Percentiles rank a stretch among this genome's conserved stretches.
These are phyloP conservation scores for Haplotaxodon microlepis DNA, from an alignment of 2,113 vertebrate species.

Conservation along the genomic window DNA sequence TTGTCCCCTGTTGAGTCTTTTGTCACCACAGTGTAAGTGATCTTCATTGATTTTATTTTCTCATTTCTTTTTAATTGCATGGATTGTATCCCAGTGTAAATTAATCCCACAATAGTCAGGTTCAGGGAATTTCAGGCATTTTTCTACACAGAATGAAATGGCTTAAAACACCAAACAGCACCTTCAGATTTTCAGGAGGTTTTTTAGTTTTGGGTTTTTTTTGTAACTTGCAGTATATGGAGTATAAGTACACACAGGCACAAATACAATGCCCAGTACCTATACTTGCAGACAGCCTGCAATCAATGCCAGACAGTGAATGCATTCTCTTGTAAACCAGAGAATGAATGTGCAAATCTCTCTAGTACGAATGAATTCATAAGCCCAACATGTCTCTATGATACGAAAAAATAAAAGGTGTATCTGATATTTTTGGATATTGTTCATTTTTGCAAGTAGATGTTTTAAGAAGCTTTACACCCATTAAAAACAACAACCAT, in stretches of 20 bases:
- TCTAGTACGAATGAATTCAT: background rate
- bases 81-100: constrained; percentile 40
- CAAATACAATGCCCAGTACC: background rate
- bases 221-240: background rate
- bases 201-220: rapidly evolving
- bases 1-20: constrained; percentile 60
- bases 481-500: background rate
- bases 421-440: background rate
- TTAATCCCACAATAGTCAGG: constrained; percentile 15
- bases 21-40: constrained; percentile 67
- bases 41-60: constrained; percentile 67
- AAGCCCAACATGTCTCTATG: background rate
- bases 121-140: background rate
- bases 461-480: background rate
- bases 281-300: background rate
- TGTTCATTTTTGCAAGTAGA: background rate
- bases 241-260: background rate
- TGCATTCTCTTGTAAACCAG: background rate
- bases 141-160: background rate
- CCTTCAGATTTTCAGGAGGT: background rate
- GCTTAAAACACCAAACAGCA: background rate
- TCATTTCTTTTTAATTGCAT: constrained; percentile 68
- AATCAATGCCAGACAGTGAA: background rate
- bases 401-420: background rate
- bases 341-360: background rate